A percentile compares a stretch with the other conserved stretches of the same genome.
These are phyloP conservation scores for Channa striata DNA, from an alignment of 2,797 vertebrate genomes.

Conservation along the genomic window DNA sequence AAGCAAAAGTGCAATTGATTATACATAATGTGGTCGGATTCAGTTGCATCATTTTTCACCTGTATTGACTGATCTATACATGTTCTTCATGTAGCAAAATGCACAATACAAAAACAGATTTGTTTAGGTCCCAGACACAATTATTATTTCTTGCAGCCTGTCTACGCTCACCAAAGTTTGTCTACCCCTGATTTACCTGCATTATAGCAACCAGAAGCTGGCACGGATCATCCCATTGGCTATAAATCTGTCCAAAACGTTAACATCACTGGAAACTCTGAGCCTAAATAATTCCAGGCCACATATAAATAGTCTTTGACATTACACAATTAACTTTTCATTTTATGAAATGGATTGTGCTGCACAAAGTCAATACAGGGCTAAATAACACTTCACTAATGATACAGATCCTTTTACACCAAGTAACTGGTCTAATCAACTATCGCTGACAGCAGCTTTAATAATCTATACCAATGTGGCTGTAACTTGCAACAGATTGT, in stretches of 20 bases:
- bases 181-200: conserved; percentile 6
- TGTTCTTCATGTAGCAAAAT: conserved; percentile 14
- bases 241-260: conserved; percentile 21
- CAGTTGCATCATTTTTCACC: conserved; percentile 10
- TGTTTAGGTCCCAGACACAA: conserved; percentile 21
- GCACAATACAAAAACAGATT: conserved; percentile 7
- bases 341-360: conserved; percentile 8
- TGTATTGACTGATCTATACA: conserved; percentile 1
- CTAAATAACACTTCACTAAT: conserved; percentile 14
- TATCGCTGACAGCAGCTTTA: conserved; percentile 1
- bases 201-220: background rate
- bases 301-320: background rate
- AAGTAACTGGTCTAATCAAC: conserved; percentile 1
- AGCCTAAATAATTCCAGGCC: conserved; percentile 1
- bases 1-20: conserved; percentile 7
- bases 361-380: conserved; percentile 1
- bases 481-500: background rate
- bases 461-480: background rate
- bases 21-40: conserved; percentile 18
- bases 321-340: background rate
- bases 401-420: background rate
- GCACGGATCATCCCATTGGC: conserved; percentile 11
- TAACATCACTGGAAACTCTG: background rate
- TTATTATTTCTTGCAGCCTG: conserved; percentile 4
- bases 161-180: conserved; percentile 13